Evolutionary conservation across 2,888 invertebrate species (phyloP), one percentile per base, ranked within the genome.

Genomic region (Nephrotoma appendiculata): DNA sequence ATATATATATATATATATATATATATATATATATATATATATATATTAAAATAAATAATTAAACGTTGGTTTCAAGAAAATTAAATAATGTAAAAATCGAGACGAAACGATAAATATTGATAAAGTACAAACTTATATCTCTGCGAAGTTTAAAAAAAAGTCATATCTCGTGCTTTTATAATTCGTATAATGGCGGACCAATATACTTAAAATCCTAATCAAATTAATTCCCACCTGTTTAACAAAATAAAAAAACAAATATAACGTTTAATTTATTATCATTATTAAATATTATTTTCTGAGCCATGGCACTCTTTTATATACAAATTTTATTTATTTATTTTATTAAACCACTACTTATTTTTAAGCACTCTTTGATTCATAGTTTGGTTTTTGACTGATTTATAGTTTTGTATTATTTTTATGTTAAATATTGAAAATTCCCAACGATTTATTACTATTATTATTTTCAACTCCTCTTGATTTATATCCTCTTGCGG

Each of bases 101-200:
- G 41, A 84, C 6, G 43, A 84, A 42, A 42, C 31, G 31, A 31
- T 31, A 71, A 31, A 71, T 71, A 5, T 71, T 71, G 71, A 71
- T 71, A 12, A 85, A 85, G 85, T 85, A 85, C 85, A 85, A 85
- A 85, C 85, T 85, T 85, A 85, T 85, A 85, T 85, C 85, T 85
- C 85, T 43, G n/a, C 15, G 42, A 71, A 71, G 71, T 31, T 57
- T 15, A 57, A 57, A 15, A 57, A 52, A 57, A 57, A n/a, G 52
- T 52, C 52, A 52, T 52, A 71, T 31, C 71, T 31, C 71, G 71
- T 71, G 31, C 7, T 31, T 71, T 71, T 71, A 31, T 71, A 31
- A 31, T 31, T 71, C 31, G 71, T 71, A 71, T 71, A 71, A 71
- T 71, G 19, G 71, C 71, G 71, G 71, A 71, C 71, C 71, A 71